Conservation (phyloP, 2,113 vertebrate species). For the Lepidothrix coronata region DNA sequence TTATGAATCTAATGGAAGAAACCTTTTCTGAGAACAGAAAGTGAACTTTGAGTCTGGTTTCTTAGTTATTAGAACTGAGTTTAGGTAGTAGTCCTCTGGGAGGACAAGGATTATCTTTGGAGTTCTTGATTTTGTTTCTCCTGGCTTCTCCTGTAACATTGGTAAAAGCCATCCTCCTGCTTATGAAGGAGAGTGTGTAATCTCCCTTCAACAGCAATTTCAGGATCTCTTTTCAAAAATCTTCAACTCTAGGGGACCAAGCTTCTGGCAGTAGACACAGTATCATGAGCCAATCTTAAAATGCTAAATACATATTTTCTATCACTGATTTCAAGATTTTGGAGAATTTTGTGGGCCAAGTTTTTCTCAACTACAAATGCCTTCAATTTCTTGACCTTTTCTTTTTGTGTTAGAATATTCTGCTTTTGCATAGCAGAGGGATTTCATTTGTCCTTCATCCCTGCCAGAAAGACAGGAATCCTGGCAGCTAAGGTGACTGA, state of each 20-base stretch:
- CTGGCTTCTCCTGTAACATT: background rate
- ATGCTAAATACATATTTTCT: slow-evolving; percentile 11
- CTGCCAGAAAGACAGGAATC: background rate
- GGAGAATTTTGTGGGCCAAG: background rate
- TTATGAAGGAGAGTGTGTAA: background rate
- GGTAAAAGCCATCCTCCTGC: background rate
- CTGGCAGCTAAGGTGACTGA: background rate
- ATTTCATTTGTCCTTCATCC: background rate
- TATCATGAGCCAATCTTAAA: background rate
- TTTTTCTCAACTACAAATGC: background rate
- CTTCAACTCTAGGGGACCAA: background rate
- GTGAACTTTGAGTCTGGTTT: background rate
- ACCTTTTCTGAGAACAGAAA: background rate
- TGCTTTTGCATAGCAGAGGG: slow-evolving; percentile 1
- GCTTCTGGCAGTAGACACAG: background rate
- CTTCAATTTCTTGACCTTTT: background rate
- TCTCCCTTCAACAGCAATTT: background rate
- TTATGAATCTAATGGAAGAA: background rate
- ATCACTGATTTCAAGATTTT: background rate
- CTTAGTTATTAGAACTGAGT: background rate
- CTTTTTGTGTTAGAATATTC: background rate
- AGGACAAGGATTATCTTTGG: background rate
- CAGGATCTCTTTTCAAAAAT: background rate
- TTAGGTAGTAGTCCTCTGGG: background rate
- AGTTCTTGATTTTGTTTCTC: background rate